Base-by-base conservation (phyloP, 1,140 invertebrate genomes). In the Rhyacophila brunnea region DNA sequence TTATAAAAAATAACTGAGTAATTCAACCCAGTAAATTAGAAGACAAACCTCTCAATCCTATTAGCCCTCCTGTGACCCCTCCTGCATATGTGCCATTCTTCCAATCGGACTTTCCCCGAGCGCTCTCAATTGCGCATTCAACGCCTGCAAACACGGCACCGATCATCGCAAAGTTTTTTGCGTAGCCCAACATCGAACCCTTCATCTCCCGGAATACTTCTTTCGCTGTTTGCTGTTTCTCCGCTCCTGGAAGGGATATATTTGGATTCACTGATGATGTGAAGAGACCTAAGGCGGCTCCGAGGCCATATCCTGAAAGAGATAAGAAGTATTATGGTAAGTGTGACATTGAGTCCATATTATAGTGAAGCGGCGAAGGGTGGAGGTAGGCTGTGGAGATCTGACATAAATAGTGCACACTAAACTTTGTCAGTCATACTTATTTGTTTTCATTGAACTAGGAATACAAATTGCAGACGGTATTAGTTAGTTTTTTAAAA, bases 81-180 rank as follows among this genome's bases (percentile, higher is more conserved):
- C 95, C 95, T 66, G 95, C 93, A 72, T 94, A 89, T 7, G 93
- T 96, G 10, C 94, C 94, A 84, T 98, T 99, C 69, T 89, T 91
- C 92, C 96, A 96, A 73, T 98, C 96, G 43, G 86, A 89, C 75
- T 96, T 96, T 18, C 93, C 96, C 68, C 96, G 83, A 75, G 93
- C 91, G 52, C 84, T 86, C 85, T 98, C 95, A 71, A 98, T 91
- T 14, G 86, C 82, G 73, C 96, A 98, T 79, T 98, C 95, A 7
- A 95, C 86, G 6, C 87, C 90, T 23, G 96, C 88, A 80, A 98
- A 99, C 45, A 98, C 83, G 15, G 88, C 86, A 52, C 96, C 97
- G 65, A 99, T 83, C 43, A 96, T 80, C 14, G 95, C 96, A 85
- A 99, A 99, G 75, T 98, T 99, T 79, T 99, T 99, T 0, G 91